phyloP scores from a whole-genome alignment of 2,113 vertebrate genomes.

The Sigmodon hispidus region DNA sequence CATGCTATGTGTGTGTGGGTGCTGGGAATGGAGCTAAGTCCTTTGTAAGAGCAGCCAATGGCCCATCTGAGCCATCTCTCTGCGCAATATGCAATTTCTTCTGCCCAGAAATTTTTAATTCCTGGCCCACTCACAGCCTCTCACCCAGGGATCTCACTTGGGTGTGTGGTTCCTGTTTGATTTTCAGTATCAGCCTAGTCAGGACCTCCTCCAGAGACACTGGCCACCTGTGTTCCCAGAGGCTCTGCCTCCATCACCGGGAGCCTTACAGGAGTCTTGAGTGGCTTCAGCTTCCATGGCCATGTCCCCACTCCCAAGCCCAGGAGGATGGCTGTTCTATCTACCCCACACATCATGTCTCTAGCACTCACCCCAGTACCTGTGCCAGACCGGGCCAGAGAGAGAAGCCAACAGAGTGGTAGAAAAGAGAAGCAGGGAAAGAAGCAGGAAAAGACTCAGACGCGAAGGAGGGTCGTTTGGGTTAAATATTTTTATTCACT shows the following conservation, averaged over 20 bases:
- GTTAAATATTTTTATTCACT: conserved; percentile 48
- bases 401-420: neutral
- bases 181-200: neutral
- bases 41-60: no score
- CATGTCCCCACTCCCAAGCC: neutral
- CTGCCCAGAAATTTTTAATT: neutral
- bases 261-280: accelerated
- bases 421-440: neutral
- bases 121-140: neutral
- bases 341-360: neutral
- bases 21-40: neutral
- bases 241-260: neutral
- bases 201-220: neutral
- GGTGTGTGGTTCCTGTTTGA: neutral
- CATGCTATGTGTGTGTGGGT: neutral
- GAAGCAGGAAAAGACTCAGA: conserved; percentile 61
- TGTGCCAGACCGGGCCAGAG: neutral
- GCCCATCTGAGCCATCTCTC: neutral
- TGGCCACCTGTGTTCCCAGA: neutral
- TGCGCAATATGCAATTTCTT: neutral
- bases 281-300: neutral
- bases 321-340: neutral
- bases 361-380: neutral
- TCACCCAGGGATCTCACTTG: neutral
- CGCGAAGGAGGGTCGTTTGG: conserved; percentile 33